These are phyloP conservation scores for Leptoclinus maculatus DNA, from an alignment of 2,797 vertebrate genomes.

Conservation along the genomic window DNA sequence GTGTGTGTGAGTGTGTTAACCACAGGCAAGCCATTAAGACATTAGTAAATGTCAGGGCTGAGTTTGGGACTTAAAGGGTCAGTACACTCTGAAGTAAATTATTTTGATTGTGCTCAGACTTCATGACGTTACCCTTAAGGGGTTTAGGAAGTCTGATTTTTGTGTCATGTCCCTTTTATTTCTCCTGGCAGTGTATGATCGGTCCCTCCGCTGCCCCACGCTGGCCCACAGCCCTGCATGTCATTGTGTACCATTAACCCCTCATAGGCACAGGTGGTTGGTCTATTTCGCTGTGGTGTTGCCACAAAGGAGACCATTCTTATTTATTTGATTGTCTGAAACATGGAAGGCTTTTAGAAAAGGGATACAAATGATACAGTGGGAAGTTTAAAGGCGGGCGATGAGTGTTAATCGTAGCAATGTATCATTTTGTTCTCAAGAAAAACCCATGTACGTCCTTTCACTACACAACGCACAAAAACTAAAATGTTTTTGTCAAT, in stretches of 20 bases:
- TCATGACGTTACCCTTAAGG: conserved; percentile 13
- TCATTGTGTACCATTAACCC: conserved; percentile 53
- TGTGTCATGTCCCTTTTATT: conserved; percentile 54
- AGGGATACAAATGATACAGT: conserved; percentile 5
- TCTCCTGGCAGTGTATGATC: conserved; percentile 38
- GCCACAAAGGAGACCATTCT: conserved; percentile 28
- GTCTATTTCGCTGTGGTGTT: conserved; percentile 41
- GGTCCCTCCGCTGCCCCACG: conserved; percentile 20
- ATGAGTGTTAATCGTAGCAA: conserved; percentile 70
- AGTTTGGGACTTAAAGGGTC: conserved; percentile 57
- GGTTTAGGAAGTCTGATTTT: conserved; percentile 37
- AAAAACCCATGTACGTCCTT: background rate
- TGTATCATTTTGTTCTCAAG: conserved; percentile 29
- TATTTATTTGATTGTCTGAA: conserved; percentile 51
- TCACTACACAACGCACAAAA: background rate
- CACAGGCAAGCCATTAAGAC: conserved; percentile 53
- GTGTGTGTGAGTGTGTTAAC: conserved; percentile 22
- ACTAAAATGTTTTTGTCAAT: conserved; percentile 7
- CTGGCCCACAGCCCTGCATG: conserved; percentile 59
- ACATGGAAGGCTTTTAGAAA: conserved; percentile 11
- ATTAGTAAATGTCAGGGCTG: conserved; percentile 58
- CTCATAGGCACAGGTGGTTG: conserved; percentile 32
- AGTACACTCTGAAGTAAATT: conserved; percentile 38
- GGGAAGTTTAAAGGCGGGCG: conserved; percentile 24
- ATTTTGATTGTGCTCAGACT: conserved; percentile 51